Evolutionary conservation across 2,113 vertebrate species (phyloP), one percentile per base, ranked within the genome.

Genomic region (Calidris pugnax): DNA sequence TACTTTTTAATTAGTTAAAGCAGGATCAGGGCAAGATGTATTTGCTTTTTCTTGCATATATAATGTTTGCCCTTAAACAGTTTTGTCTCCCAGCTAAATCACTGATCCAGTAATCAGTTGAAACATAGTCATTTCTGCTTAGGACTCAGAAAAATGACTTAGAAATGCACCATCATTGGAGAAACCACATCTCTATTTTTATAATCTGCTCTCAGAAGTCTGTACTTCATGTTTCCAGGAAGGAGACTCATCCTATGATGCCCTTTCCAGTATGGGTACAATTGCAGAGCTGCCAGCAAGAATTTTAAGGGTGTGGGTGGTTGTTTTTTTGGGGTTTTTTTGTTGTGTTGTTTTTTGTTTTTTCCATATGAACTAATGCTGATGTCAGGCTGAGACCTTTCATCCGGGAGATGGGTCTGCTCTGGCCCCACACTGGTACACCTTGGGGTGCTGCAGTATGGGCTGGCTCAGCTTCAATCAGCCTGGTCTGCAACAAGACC

Each of bases 151-250:
- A 62, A 89, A 94, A 68, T 27, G 47, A 35, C 3, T 1, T 67
- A 78, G 80, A 94, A 93, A 89, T 17, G 11, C 76, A 68, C 17
- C n/a, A 75, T 92, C 89, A 72, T 10, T 86, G 62, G 90, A 89
- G 83, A 94, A 97, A 92, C 88, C 60, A 2, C 88, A 73, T 79
- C 20, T 93, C 76, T 94, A 51, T 96, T 95, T 97, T 90, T 95
- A n/a, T 32, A 48, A 45, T 8, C 43, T 91, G 78, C 93, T 93
- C 85, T 87, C 23, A 5, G 75, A 93, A 96, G 82, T 50, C 41
- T 91, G 63, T 19, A 9, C 75, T 62, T n/a, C 1, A 4, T 57
- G 55, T 96, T 97, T 97, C 95, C 95, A 96, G 95, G 93, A 97
- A 97, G 93, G 67, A 77, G 28, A 79, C 87, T 94, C 87, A 91